Evolutionary conservation across 2,113 vertebrate genomes (phyloP), one percentile per base, ranked within the genome.

Genomic region (Gyps fulvus): DNA sequence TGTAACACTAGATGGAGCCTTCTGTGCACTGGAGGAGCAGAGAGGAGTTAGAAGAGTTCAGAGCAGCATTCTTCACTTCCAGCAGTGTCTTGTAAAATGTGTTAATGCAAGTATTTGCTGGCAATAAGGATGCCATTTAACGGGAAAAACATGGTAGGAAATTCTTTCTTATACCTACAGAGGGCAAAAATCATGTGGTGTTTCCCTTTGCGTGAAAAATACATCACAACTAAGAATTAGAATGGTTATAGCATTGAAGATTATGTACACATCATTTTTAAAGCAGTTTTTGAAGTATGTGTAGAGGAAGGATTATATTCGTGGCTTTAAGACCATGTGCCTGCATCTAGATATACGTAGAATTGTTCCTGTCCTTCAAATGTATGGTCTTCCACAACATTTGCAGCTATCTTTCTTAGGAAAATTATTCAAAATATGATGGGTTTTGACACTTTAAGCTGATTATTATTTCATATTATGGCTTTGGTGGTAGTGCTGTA

Each of bases 181-280:
- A 79, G 92, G 70, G 84, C 58, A 87, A 69, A 69, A 52, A 4
- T 7, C 42, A 5, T 2, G 29, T 0, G 32, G 17, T 9, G 8
- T 11, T 77, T 79, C 57, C 63, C 52, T 81, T 17, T 11, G 32
- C 9, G 1, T 13, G 36, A n/a, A 16, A 89, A 76, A 34, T 4
- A 13, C n/a, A 3, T 8, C 78, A 3, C n/a, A 16, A 4, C 6
- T 3, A 7, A 10, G 65, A 11, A 31, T 2, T 0, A 1, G 26
- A 25, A 20, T 7, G 34, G 7, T 66, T 54, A 4, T 15, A 17
- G n/a, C 13, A 1, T 13, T 38, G 4, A 12, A 27, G 34, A 3
- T 17, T 6, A 4, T 0, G 69, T 3, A 6, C 0, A 0, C 4
- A 0, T 6, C 1, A 0, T 3, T 62, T 54, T 27, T 4, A 4